A percentile compares a stretch with the other conserved stretches of the same genome.
Evolutionary conservation across 2,888 invertebrate genomes (phyloP).

Genomic region (Oscheius sp.): DNA sequence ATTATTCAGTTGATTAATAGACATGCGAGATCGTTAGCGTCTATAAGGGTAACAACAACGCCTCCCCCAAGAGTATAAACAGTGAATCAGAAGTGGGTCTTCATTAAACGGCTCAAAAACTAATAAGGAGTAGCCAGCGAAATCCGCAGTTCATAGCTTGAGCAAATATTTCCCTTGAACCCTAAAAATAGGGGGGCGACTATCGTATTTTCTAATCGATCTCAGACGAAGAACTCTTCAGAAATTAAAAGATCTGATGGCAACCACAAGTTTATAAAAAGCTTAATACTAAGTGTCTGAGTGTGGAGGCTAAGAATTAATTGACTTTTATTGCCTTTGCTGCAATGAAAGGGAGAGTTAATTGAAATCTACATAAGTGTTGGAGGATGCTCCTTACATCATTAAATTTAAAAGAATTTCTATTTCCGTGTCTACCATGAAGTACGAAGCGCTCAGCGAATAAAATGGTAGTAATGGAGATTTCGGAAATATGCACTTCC

Average conservation of each 20-base stretch:
- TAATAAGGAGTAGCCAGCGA: slow-evolving; percentile 16
- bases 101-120: slow-evolving; percentile 11
- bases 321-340: slow-evolving; percentile 26
- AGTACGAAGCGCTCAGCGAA: too few species aligned
- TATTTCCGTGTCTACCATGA: too few species aligned
- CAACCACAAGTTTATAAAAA: background rate
- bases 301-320: slow-evolving; percentile 13
- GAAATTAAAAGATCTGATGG: background rate
- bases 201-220: background rate
- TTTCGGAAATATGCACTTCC: too few species aligned
- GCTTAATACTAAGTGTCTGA: background rate
- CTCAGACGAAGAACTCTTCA: background rate
- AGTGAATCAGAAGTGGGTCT: too few species aligned
- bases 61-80: too few species aligned
- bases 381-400: background rate
- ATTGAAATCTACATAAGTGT: slow-evolving; percentile 28
- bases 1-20: too few species aligned
- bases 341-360: slow-evolving; percentile 16
- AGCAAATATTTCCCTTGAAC: slow-evolving; percentile 11
- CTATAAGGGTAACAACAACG: too few species aligned
- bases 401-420: background rate
- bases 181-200: slow-evolving; percentile 17
- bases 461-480: too few species aligned
- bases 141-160: slow-evolving; percentile 15
- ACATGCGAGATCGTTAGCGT: too few species aligned